Conservation (phyloP, 2,888 invertebrate species). For the Colostygia pectinataria region DNA sequence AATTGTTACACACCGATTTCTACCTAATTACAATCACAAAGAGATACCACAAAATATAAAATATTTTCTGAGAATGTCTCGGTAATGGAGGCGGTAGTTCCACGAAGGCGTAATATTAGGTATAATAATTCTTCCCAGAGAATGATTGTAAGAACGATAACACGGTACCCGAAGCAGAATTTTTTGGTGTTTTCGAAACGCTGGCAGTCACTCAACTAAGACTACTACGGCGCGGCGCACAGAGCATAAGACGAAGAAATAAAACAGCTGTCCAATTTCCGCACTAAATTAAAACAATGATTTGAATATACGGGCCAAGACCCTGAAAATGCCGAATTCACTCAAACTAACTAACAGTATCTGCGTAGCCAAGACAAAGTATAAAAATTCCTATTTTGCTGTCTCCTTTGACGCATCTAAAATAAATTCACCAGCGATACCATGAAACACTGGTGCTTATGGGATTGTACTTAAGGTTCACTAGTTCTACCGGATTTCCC, state of each 20-base stretch:
- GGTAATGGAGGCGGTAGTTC: conserved; percentile 35
- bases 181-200: neutral
- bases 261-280: no score
- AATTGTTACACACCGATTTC: conserved; percentile 26
- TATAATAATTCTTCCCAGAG: conserved; percentile 48
- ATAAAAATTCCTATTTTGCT: no score
- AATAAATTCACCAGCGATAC: neutral
- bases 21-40: conserved; percentile 37
- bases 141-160: conserved; percentile 40
- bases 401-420: no score
- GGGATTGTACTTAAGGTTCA: conserved; percentile 38
- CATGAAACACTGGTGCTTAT: neutral
- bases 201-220: no score
- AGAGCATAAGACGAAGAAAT: no score
- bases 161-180: conserved; percentile 1
- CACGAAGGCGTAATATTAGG: conserved; percentile 47
- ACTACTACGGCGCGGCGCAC: no score
- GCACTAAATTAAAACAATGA: no score
- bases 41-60: conserved; percentile 32
- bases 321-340: no score
- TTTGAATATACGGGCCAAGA: no score
- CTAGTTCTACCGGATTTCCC: conserved; percentile 38
- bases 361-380: no score
- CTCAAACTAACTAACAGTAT: no score
- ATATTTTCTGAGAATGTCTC: conserved; percentile 37